These are phyloP conservation scores for Drosophila trichaetosa DNA, from an alignment of 2,888 invertebrate species.

Conservation along the genomic window DNA sequence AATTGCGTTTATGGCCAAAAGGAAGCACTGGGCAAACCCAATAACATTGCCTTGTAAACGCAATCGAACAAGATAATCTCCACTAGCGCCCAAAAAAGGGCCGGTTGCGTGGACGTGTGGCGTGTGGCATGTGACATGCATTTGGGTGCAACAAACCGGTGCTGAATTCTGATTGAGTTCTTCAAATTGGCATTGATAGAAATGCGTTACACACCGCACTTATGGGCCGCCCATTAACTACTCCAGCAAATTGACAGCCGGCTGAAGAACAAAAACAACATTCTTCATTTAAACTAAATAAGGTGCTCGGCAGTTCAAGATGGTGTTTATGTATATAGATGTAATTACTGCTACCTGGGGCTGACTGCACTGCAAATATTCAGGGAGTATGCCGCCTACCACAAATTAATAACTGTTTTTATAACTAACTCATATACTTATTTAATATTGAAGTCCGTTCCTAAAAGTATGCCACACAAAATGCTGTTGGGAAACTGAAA, in stretches of 20 bases:
- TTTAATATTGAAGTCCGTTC: slow-evolving; percentile 1
- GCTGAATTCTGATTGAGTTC: slow-evolving; percentile 67
- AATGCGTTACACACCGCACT: slow-evolving; percentile 59
- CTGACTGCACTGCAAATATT: slow-evolving; percentile 6
- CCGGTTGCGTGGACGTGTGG: slow-evolving; percentile 58
- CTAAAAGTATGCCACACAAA: slow-evolving; percentile 45
- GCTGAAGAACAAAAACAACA: slow-evolving; percentile 33
- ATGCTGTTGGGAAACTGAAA: neutral
- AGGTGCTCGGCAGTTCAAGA: slow-evolving; percentile 47
- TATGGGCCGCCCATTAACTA: slow-evolving; percentile 65
- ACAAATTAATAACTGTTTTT: neutral
- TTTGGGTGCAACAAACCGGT: slow-evolving; percentile 55
- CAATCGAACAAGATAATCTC: slow-evolving; percentile 79
- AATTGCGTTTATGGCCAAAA: slow-evolving; percentile 77
- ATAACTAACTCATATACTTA: neutral
- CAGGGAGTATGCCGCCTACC: neutral
- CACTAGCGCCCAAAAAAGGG: slow-evolving; percentile 68
- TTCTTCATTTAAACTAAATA: slow-evolving; percentile 68
- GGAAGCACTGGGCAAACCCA: slow-evolving; percentile 41
- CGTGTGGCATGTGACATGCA: slow-evolving; percentile 53
- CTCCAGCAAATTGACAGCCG: slow-evolving; percentile 61
- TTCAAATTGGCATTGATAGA: slow-evolving; percentile 69
- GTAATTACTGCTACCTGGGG: neutral
- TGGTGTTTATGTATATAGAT: neutral
- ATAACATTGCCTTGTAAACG: slow-evolving; percentile 73